Evolutionary conservation across 2,888 invertebrate species (phyloP).

Genomic region (Meandrusa payeni): DNA sequence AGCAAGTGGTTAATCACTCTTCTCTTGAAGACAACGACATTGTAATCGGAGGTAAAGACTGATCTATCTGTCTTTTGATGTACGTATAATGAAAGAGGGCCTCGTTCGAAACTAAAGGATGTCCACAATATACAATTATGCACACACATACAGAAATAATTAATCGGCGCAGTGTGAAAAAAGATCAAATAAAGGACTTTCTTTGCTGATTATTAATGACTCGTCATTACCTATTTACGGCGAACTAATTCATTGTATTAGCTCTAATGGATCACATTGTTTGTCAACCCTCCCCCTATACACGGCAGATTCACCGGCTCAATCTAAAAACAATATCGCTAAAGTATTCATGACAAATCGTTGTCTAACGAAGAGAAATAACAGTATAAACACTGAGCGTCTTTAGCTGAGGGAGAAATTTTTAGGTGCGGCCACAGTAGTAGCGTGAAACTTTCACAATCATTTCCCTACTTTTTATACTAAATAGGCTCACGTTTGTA

Average conservation of each 20-base stretch:
- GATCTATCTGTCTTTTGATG: too few species aligned
- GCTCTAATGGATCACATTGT: constrained; percentile 27
- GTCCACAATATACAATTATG: too few species aligned
- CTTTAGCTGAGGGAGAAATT: constrained; percentile 56
- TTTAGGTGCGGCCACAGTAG: constrained; percentile 35
- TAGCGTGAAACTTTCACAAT: constrained; percentile 39
- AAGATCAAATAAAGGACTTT: too few species aligned
- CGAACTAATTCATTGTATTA: constrained; percentile 20
- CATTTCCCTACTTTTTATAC: too few species aligned
- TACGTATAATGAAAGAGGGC: too few species aligned
- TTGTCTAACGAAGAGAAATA: constrained; percentile 77
- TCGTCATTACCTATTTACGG: constrained; percentile 9
- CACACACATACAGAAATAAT: too few species aligned
- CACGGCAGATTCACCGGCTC: constrained; percentile 45
- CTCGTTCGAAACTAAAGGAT: too few species aligned
- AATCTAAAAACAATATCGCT: constrained; percentile 78
- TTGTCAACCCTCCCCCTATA: constrained; percentile 39
- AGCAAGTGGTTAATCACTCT: too few species aligned
- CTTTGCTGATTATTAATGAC: constrained; percentile 12
- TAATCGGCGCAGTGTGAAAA: too few species aligned
- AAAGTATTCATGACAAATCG: constrained; percentile 80
- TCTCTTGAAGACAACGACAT: too few species aligned
- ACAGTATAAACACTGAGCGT: constrained; percentile 69
- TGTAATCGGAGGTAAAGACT: too few species aligned
- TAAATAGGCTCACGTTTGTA: too few species aligned